These are phyloP conservation scores for Zaprionus bogoriensis DNA, from an alignment of 2,888 invertebrate genomes.

Conservation along the genomic window DNA sequence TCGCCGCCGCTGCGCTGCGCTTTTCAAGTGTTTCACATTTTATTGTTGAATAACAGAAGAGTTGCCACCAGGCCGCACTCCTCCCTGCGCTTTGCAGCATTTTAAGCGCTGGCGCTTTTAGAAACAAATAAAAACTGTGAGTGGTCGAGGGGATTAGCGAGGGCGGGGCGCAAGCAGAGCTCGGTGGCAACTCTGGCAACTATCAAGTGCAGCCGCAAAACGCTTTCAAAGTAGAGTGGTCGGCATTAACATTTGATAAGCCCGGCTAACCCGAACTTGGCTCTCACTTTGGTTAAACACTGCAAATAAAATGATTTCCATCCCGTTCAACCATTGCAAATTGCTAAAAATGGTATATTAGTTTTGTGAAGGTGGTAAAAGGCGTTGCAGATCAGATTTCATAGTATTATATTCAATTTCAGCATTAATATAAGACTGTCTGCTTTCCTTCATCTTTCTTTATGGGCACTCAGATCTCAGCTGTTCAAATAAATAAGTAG, in stretches of 20 bases:
- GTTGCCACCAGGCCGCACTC: neutral
- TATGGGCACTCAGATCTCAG: too few species aligned
- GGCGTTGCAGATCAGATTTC: too few species aligned
- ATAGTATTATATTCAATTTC: too few species aligned
- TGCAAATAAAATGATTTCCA: conserved; percentile 44
- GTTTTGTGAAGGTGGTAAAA: too few species aligned
- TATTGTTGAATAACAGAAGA: conserved; percentile 45
- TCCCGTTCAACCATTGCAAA: neutral
- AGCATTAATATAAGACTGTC: too few species aligned
- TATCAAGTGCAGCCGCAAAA: conserved; percentile 58
- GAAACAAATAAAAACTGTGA: conserved; percentile 43
- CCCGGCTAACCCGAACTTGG: conserved; percentile 30
- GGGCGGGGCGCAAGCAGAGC: neutral
- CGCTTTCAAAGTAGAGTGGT: conserved; percentile 66
- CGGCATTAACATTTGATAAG: conserved; percentile 64
- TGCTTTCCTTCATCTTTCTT: too few species aligned
- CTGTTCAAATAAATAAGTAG: too few species aligned
- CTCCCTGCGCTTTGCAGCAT: conserved; percentile 5
- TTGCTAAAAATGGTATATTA: too few species aligned
- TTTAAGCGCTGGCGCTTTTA: conserved; percentile 29
- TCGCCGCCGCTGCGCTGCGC: conserved; percentile 57
- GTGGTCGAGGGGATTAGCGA: neutral
- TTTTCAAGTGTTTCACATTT: conserved; percentile 58
- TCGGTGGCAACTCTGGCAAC: conserved; percentile 21
- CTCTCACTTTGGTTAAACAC: conserved; percentile 44